These are phyloP conservation scores for Myotis planiceps DNA, from an alignment of 2,797 vertebrate species.

Conservation along the genomic window DNA sequence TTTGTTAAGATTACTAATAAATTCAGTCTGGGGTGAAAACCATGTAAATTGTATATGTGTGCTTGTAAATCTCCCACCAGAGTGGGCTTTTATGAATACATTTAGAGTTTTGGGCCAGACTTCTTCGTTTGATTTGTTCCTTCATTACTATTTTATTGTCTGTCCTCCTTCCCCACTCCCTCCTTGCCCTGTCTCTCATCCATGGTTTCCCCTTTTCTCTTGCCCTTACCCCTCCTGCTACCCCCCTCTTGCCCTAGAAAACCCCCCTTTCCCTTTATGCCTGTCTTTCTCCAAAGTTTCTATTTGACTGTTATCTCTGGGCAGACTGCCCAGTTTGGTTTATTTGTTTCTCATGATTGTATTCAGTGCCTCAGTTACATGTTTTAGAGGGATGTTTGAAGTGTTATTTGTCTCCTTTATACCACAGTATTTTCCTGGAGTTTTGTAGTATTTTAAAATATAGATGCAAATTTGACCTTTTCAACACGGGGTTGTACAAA, in stretches of 20 bases:
- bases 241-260: background rate
- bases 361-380: constrained; percentile 29
- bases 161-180: background rate
- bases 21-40: background rate
- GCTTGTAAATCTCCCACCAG: background rate
- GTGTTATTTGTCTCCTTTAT: background rate
- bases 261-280: background rate
- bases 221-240: background rate
- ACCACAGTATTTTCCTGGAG: constrained; percentile 7
- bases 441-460: constrained; percentile 25
- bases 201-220: accelerated
- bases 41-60: background rate
- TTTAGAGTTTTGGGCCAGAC: background rate
- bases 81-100: background rate
- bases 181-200: no score
- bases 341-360: constrained; percentile 72
- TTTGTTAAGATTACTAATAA: background rate
- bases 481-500: background rate
- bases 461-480: background rate
- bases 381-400: constrained; percentile 34
- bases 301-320: constrained; percentile 52
- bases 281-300: constrained; percentile 10
- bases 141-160: background rate
- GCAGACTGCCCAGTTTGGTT: constrained; percentile 52
- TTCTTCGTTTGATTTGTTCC: background rate